Percentiles rank a stretch among this genome's conserved stretches.
These are phyloP conservation scores for Trilocha varians DNA, from an alignment of 2,888 invertebrate genomes.

Conservation along the genomic window DNA sequence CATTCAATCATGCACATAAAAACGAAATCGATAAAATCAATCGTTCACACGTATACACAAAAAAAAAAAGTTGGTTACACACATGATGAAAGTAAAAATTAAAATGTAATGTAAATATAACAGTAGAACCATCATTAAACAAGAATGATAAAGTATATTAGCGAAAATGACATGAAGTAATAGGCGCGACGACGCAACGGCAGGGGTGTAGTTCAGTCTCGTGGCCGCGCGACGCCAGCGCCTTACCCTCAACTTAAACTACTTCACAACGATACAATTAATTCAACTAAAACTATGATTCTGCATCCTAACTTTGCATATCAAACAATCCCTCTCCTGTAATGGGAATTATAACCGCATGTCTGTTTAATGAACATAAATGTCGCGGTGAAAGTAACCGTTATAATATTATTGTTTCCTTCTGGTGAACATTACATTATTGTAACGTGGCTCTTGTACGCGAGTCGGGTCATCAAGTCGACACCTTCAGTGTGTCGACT, in stretches of 20 bases:
- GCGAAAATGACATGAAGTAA: constrained; percentile 56
- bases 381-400: constrained; percentile 47
- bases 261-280: constrained; percentile 69
- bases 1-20: constrained; percentile 38
- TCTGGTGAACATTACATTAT: background rate
- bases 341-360: constrained; percentile 56
- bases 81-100: constrained; percentile 54
- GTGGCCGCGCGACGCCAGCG: constrained; percentile 51
- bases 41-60: constrained; percentile 59
- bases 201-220: constrained; percentile 69
- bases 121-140: constrained; percentile 61
- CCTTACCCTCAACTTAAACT: constrained; percentile 56
- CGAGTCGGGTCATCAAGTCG: constrained; percentile 1
- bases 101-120: constrained; percentile 51
- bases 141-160: constrained; percentile 53
- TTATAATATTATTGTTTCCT: constrained; percentile 20
- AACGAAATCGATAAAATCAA: constrained; percentile 43
- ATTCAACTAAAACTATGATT: constrained; percentile 64
- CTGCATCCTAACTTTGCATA: constrained; percentile 58
- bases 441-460: constrained; percentile 31
- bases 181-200: constrained; percentile 45
- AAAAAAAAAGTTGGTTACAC: constrained; percentile 52
- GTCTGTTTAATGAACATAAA: constrained; percentile 48
- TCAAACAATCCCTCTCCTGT: constrained; percentile 55
- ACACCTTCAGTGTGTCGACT: background rate